Conservation (phyloP, 2,113 vertebrate species). For the Progne subis region DNA sequence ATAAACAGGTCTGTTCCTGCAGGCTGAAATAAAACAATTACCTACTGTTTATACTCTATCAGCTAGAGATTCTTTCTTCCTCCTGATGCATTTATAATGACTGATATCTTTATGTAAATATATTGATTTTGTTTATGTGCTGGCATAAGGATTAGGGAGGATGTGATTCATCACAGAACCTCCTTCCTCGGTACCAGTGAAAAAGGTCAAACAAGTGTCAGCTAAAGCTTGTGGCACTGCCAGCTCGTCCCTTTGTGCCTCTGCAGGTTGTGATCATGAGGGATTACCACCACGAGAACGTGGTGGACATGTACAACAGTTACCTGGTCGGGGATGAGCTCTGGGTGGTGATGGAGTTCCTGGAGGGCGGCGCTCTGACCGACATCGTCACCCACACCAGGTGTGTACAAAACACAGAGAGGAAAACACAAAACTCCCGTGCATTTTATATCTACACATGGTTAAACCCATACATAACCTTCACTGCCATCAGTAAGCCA, state of each 20-base stretch:
- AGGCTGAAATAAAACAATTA: not conserved
- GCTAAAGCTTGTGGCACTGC: not conserved
- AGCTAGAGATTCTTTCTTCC: not conserved
- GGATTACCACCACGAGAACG: conserved; percentile 98
- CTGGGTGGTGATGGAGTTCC: conserved; percentile 99
- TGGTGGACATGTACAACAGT: conserved; percentile 99
- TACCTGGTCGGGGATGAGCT: conserved; percentile 95
- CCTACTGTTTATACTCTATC: not conserved
- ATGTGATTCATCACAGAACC: not conserved
- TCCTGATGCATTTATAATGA: not conserved
- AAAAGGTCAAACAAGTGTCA: not conserved
- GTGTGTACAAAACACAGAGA: conserved; percentile 37
- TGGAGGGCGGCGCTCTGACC: conserved; percentile 96
- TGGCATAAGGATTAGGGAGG: not conserved
- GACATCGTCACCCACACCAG: conserved; percentile 98
- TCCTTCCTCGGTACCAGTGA: not conserved
- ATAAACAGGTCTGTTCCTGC: not conserved
- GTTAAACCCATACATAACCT: fast-evolving
- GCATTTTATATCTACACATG: fast-evolving
- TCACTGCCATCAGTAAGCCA: not conserved
- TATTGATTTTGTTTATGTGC: not conserved
- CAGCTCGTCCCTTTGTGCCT: not conserved
- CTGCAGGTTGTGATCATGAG: conserved; percentile 97
- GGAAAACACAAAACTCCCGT: not conserved
- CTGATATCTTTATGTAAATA: conserved; percentile 5